Evolutionary conservation across 2,113 vertebrate genomes (phyloP).

Genomic region (Seriola dumerili): DNA sequence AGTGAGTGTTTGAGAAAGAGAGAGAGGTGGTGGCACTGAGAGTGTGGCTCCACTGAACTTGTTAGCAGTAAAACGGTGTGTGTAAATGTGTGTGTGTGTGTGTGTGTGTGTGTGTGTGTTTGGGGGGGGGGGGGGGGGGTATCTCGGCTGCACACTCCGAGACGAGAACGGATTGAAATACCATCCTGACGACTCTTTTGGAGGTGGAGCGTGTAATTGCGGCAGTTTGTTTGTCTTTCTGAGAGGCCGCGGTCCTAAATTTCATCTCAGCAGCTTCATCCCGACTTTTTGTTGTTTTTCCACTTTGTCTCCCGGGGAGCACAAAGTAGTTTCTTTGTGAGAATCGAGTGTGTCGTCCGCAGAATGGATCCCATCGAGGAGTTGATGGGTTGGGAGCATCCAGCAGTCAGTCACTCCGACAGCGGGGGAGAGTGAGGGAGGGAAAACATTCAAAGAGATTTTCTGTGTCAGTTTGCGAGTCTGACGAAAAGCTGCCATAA

Average conservation of each 20-base stretch:
- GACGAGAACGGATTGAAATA: slow-evolving; percentile 24
- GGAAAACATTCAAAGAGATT: slow-evolving; percentile 1
- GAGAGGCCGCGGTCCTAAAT: slow-evolving; percentile 10
- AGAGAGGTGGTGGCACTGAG: slow-evolving; percentile 22
- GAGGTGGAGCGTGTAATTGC: slow-evolving; percentile 43
- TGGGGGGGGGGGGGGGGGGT: neutral
- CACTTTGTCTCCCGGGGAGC: neutral
- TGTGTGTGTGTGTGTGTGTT: too few species aligned
- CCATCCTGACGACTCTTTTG: slow-evolving; percentile 24
- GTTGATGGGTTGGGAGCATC: neutral
- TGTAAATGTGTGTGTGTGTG: neutral
- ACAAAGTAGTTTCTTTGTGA: neutral
- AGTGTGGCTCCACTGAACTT: slow-evolving; percentile 21
- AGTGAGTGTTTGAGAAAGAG: neutral
- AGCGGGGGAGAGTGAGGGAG: neutral
- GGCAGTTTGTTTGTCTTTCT: slow-evolving; percentile 38
- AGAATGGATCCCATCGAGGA: slow-evolving; percentile 18
- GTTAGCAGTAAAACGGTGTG: slow-evolving; percentile 24
- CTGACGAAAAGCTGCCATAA: slow-evolving; percentile 1
- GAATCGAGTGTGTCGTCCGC: neutral
- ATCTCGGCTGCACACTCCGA: neutral
- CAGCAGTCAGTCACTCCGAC: slow-evolving; percentile 8
- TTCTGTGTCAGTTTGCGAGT: neutral
- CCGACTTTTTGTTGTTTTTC: slow-evolving; percentile 25
- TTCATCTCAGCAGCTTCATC: slow-evolving; percentile 15